phyloP scores from a whole-genome alignment of 2,797 vertebrate genomes.

The Trachurus trachurus region DNA sequence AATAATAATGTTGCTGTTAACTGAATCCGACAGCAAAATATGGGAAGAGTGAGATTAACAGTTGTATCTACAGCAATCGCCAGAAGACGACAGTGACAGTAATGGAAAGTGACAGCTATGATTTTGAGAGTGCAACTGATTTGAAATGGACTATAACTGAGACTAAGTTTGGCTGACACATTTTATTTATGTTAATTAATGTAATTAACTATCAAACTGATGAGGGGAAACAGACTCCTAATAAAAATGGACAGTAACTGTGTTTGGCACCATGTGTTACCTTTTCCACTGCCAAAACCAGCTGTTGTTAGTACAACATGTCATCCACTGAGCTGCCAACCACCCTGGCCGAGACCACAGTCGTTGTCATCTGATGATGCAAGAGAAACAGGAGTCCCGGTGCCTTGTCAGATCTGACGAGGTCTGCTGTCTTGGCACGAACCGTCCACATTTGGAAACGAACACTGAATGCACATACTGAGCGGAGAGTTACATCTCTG shows the following conservation, averaged over 20 bases:
- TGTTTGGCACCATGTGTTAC: slow-evolving; percentile 29
- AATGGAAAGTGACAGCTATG: neutral
- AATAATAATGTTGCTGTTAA: slow-evolving; percentile 71
- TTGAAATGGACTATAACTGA: slow-evolving; percentile 3
- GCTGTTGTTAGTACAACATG: neutral
- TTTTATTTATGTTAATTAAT: slow-evolving; percentile 37
- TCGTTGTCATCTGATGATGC: neutral
- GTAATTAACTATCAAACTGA: slow-evolving; percentile 27
- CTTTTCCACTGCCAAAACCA: slow-evolving; percentile 42
- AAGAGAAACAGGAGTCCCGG: slow-evolving; percentile 4
- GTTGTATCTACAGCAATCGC: neutral
- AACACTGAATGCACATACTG: slow-evolving; percentile 19
- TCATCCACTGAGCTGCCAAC: slow-evolving; percentile 30
- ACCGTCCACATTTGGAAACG: slow-evolving; percentile 1
- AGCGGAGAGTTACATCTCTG: neutral
- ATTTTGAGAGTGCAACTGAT: slow-evolving; percentile 2
- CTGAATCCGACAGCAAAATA: slow-evolving; percentile 38
- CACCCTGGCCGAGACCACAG: slow-evolving; percentile 1
- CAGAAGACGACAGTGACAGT: neutral
- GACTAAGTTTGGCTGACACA: slow-evolving; percentile 4
- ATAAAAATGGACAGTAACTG: slow-evolving; percentile 16
- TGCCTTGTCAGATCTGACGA: neutral
- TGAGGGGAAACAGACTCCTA: slow-evolving; percentile 31
- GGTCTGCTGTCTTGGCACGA: slow-evolving; percentile 1
- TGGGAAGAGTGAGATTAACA: neutral